phyloP scores from a whole-genome alignment of 2,797 vertebrate genomes.

The Ptychobarbus kaznakovi region DNA sequence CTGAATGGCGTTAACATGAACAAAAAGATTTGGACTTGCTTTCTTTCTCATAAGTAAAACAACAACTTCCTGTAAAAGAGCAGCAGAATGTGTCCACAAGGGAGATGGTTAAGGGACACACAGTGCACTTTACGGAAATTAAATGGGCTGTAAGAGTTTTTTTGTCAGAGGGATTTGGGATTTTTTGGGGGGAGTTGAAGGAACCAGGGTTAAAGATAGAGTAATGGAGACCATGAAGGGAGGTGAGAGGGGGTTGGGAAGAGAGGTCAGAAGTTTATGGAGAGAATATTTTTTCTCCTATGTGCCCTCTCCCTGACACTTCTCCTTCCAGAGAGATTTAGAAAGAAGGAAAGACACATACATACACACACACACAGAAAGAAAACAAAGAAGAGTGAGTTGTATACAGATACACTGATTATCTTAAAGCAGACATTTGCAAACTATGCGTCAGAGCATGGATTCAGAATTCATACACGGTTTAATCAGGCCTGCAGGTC shows the following conservation, averaged over 20 bases:
- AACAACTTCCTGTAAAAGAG: constrained; percentile 31
- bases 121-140: not conserved
- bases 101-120: not conserved
- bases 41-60: constrained; percentile 18
- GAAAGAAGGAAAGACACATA: not conserved
- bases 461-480: not conserved
- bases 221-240: constrained; percentile 36
- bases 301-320: constrained; percentile 67
- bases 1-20: constrained; percentile 11
- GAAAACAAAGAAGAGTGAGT: not conserved
- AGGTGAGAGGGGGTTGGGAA: constrained; percentile 49
- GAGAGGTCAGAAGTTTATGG: constrained; percentile 75
- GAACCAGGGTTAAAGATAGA: constrained; percentile 60
- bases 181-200: constrained; percentile 20
- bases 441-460: not conserved
- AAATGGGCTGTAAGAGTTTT: not conserved
- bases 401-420: not conserved
- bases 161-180: constrained; percentile 15
- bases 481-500: not conserved
- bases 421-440: not conserved
- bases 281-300: constrained; percentile 63
- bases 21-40: not conserved
- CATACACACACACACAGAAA: not conserved
- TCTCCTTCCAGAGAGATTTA: constrained; percentile 44
- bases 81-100: constrained; percentile 14